A percentile compares a stretch with the other conserved stretches of the same genome.
Conservation (phyloP, 2,888 invertebrate genomes). For the Microdon myrmicae region DNA sequence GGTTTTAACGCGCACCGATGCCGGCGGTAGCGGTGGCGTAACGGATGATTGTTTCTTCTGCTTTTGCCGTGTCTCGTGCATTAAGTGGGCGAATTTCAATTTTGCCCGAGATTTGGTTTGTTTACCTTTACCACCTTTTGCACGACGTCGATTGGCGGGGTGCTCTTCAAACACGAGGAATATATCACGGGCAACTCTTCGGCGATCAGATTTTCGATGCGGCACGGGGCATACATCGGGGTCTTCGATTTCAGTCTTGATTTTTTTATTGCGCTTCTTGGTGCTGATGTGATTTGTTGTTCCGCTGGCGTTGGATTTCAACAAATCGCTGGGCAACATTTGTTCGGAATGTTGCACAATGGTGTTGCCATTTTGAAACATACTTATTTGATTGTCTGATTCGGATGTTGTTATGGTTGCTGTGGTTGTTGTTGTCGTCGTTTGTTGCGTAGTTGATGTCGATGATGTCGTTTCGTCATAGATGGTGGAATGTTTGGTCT, state of each 20-base stretch:
- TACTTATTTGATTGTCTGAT: slow-evolving; percentile 45
- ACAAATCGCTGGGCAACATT: slow-evolving; percentile 23
- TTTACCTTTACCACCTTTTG: slow-evolving; percentile 55
- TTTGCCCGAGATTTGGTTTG: slow-evolving; percentile 59
- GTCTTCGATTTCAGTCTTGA: slow-evolving; percentile 52
- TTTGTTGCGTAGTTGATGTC: too few relatives aligned
- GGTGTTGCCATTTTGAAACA: slow-evolving; percentile 42
- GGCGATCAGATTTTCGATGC: slow-evolving; percentile 64
- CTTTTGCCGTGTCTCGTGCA: slow-evolving; percentile 58
- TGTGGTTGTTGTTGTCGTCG: slow-evolving; percentile 28
- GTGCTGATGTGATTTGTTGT: too few relatives aligned
- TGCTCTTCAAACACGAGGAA: slow-evolving; percentile 65
- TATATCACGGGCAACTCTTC: slow-evolving; percentile 65
- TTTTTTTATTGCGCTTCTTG: slow-evolving; percentile 41
- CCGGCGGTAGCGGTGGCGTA: slow-evolving; percentile 11
- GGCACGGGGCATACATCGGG: slow-evolving; percentile 46
- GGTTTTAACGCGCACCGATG: slow-evolving; percentile 37
- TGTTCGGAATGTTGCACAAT: slow-evolving; percentile 39
- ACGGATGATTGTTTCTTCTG: slow-evolving; percentile 54
- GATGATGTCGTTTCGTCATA: slow-evolving; percentile 45
- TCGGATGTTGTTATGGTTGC: slow-evolving; percentile 20
- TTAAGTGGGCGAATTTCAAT: slow-evolving; percentile 59
- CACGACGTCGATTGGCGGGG: slow-evolving; percentile 57
- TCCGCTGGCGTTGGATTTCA: too few relatives aligned
- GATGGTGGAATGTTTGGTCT: slow-evolving; percentile 45